A percentile compares a stretch with the other conserved stretches of the same genome.
These are phyloP conservation scores for Heliopora coerulea DNA, from an alignment of 92 coral and sea anemone genomes.

Conservation along the genomic window DNA sequence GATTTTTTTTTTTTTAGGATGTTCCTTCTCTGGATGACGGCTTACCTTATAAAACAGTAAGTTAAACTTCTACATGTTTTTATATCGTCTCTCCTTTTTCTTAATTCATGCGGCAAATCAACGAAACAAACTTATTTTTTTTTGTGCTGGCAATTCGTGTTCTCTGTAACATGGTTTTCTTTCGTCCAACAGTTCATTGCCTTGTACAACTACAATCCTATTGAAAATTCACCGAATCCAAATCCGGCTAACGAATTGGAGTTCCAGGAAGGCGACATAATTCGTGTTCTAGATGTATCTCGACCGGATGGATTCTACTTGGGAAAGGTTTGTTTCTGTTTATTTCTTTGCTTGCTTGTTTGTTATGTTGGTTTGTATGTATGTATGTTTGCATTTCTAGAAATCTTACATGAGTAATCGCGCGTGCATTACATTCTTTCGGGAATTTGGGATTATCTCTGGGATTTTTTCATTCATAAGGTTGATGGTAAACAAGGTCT, in stretches of 20 bases:
- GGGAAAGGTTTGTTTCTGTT: constrained; percentile 60
- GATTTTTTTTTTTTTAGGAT: constrained; percentile 19
- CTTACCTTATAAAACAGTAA: constrained; percentile 34
- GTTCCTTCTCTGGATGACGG: constrained; percentile 2
- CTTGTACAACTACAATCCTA: constrained; percentile 86
- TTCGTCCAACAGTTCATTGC: constrained; percentile 64
- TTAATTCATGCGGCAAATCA: too few relatives aligned
- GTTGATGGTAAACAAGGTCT: constrained; percentile 79
- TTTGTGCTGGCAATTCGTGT: too few relatives aligned
- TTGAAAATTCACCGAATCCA: constrained; percentile 86
- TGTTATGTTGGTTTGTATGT: neutral
- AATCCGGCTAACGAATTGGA: constrained; percentile 80
- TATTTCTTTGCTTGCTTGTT: neutral
- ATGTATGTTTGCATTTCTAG: too few relatives aligned
- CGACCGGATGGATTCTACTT: constrained; percentile 86
- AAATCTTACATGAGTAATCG: too few relatives aligned
- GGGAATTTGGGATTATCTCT: too few relatives aligned
- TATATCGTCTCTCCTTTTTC: too few relatives aligned
- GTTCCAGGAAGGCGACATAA: constrained; percentile 90
- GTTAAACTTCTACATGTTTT: neutral
- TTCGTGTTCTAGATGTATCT: constrained; percentile 73
- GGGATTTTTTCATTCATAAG: constrained; percentile 31
- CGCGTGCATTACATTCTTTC: too few relatives aligned
- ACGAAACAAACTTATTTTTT: too few relatives aligned
- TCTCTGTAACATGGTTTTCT: neutral